phyloP scores from a whole-genome alignment of 2,113 vertebrate genomes.

The Sclerurus mexicanus region DNA sequence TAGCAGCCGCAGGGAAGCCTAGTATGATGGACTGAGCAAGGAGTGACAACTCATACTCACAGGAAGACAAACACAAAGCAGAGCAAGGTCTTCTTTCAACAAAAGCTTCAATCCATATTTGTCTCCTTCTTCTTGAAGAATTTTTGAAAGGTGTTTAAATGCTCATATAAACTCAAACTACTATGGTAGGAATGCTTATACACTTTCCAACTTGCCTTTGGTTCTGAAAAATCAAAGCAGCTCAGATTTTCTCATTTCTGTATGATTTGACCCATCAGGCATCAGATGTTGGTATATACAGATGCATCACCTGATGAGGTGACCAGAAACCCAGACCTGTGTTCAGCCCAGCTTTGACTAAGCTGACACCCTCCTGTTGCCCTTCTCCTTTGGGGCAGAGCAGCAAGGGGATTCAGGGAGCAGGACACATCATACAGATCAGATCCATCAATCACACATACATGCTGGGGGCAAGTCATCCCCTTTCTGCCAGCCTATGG shows the following conservation, averaged over 20 bases:
- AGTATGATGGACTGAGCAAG: background rate
- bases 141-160: background rate
- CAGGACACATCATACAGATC: background rate
- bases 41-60: background rate
- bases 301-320: background rate
- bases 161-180: background rate
- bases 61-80: background rate
- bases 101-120: background rate
- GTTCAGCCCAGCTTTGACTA: background rate
- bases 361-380: background rate
- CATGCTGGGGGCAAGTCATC: background rate
- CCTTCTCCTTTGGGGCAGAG: background rate
- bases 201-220: background rate
- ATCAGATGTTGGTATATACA: background rate
- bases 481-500: background rate
- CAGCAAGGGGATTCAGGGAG: background rate
- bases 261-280: background rate
- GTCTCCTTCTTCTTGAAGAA: background rate
- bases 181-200: background rate
- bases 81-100: background rate
- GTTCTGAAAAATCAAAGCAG: background rate
- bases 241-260: background rate
- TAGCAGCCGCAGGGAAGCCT: background rate
- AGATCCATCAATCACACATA: background rate
- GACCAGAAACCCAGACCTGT: background rate